phyloP scores from a whole-genome alignment of 2,797 vertebrate species.

The Etheostoma perlongum region DNA sequence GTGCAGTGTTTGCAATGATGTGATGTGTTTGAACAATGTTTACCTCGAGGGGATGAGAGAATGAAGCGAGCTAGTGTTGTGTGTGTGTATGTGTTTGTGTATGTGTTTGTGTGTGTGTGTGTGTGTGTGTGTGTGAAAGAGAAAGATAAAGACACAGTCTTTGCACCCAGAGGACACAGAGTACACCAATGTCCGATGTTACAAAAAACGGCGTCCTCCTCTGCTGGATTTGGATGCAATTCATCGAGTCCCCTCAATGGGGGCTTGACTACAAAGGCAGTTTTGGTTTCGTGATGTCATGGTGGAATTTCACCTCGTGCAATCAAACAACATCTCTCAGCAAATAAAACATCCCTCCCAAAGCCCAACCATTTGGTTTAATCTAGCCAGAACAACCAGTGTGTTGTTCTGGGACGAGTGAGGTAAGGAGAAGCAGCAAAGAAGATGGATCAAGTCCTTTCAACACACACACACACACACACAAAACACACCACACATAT shows the following conservation, averaged over 20 bases:
- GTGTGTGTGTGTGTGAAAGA: slow-evolving; percentile 19
- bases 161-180: slow-evolving; percentile 51
- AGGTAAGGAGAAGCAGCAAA: slow-evolving; percentile 18
- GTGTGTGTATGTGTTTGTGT: slow-evolving; percentile 31
- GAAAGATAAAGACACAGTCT: slow-evolving; percentile 55
- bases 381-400: slow-evolving; percentile 13
- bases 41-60: slow-evolving; percentile 60
- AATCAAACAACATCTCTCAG: slow-evolving; percentile 41
- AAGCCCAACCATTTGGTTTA: slow-evolving; percentile 9
- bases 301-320: slow-evolving; percentile 59
- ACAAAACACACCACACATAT: slow-evolving; percentile 28
- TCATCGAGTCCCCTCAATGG: slow-evolving; percentile 23
- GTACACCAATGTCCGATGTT: slow-evolving; percentile 25
- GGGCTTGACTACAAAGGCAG: slow-evolving; percentile 54
- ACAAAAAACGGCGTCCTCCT: slow-evolving; percentile 43
- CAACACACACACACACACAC: slow-evolving; percentile 3
- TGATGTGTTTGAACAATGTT: slow-evolving; percentile 76
- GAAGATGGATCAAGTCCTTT: slow-evolving; percentile 25
- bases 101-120: slow-evolving; percentile 28
- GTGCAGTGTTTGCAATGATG: slow-evolving; percentile 69
- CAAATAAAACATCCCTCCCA: slow-evolving; percentile 38
- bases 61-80: slow-evolving; percentile 49
- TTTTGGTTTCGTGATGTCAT: slow-evolving; percentile 79
- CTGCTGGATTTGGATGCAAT: slow-evolving; percentile 6
- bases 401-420: slow-evolving; percentile 20